These are phyloP conservation scores for Ophthalmolycus amberensis DNA, from an alignment of 2,113 vertebrate species.

Conservation along the genomic window DNA sequence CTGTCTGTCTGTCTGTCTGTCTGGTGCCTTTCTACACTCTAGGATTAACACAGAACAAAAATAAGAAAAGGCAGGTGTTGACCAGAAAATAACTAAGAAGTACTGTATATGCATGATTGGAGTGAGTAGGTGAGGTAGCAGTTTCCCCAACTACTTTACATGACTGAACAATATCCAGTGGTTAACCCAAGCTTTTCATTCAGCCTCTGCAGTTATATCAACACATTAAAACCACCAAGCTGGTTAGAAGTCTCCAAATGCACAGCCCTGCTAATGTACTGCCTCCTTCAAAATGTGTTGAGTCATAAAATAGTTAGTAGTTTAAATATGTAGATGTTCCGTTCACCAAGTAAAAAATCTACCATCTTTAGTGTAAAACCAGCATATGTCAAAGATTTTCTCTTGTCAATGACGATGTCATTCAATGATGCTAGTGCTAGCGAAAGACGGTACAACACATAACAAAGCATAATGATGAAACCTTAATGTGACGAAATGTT, in stretches of 20 bases:
- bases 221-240: neutral
- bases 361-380: neutral
- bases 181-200: neutral
- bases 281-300: neutral
- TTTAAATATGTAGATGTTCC: neutral
- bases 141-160: neutral
- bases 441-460: neutral
- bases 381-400: neutral
- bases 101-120: conserved; percentile 16
- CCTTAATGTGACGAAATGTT: too few relatives aligned
- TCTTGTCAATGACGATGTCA: neutral
- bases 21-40: conserved; percentile 15
- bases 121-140: conserved; percentile 10
- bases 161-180: conserved; percentile 1
- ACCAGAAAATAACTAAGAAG: conserved; percentile 1
- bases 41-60: neutral
- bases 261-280: neutral
- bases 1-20: conserved; percentile 67
- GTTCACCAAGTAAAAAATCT: neutral
- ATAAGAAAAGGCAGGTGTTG: neutral
- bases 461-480: neutral
- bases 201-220: neutral
- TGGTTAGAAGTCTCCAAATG: neutral
- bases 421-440: neutral
- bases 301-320: neutral